phyloP scores from a whole-genome alignment of 2,113 vertebrate genomes.

The Telmatochromis brachygnathus region DNA sequence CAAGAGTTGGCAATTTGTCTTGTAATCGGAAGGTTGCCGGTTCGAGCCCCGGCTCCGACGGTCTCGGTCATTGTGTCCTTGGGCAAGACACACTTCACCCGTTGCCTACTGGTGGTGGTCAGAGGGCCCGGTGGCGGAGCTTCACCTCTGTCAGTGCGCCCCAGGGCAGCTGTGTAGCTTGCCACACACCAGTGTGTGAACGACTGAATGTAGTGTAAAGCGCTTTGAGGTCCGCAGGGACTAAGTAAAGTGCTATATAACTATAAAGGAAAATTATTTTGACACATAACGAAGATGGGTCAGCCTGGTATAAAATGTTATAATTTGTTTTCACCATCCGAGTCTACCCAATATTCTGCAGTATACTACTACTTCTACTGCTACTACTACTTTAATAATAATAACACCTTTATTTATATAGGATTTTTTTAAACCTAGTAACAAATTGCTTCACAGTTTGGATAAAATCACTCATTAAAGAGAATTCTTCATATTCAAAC shows the following conservation, averaged over 20 bases:
- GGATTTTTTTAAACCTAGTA: background rate
- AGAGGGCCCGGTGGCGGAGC: background rate
- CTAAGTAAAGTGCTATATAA: rapidly evolving
- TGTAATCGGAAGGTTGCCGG: background rate
- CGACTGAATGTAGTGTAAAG: background rate
- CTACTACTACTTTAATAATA: background rate
- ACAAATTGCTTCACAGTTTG: background rate
- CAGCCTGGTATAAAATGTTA: background rate
- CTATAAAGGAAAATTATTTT: background rate
- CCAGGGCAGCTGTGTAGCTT: background rate
- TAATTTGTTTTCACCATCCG: background rate
- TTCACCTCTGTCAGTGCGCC: rapidly evolving
- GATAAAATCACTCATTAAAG: background rate
- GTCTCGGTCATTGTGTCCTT: too few species aligned
- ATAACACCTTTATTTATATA: background rate
- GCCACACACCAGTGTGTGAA: background rate
- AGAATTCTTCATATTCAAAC: background rate
- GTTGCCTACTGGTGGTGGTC: background rate
- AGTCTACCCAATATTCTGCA: background rate
- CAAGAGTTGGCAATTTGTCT: background rate
- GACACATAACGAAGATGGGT: background rate
- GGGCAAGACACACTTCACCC: background rate
- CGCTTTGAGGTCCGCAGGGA: rapidly evolving
- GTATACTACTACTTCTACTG: background rate
- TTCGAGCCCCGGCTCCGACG: too few species aligned